Base-by-base conservation (phyloP, 2,797 vertebrate genomes). In the Arctocebus calabarensis region DNA sequence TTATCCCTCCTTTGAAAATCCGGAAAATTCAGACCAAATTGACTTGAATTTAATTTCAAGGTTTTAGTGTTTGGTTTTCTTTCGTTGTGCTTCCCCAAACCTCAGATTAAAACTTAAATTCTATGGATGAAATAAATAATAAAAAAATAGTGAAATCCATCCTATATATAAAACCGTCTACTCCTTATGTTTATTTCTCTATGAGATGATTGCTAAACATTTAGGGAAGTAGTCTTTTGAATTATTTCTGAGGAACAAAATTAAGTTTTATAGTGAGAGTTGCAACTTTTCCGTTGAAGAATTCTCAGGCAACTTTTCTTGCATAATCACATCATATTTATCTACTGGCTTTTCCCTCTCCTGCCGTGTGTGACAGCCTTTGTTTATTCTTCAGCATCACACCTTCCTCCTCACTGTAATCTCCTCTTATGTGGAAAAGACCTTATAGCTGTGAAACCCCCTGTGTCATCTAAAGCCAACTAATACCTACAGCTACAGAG, bases 71-170 rank as follows among this genome's bases (percentile, higher is more conserved):
- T 66, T 73, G 48, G 73, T 75, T 64, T 91, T 85, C 75, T 64
- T 94, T 71, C 25, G 57, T 40, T 10, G 7, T 61, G 16, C 17
- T 75, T 22, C 75, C 29, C 20, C 19, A 92, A 74, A 88, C 45
- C 62, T 22, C 52, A 82, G 40, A 64, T 89, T 84, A 37, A 93
- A 94, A 75, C 34, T 83, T 45, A 90, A 93, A 71, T 82, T 83
- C n/a, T 84, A 20, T 29, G 77, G 22, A 27, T 59, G 61, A 85
- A 40, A 22, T 59, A 20, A 81, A n/a, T 66, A 61, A 71, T 45
- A 43, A 77, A n/a, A 75, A n/a, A 57, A n/a, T 2, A 25, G 22
- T 52, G 10, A 90, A 73, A 71, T 61, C 7, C 37, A 66, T 27
- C 32, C 11, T 34, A 23, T 40, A 48, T 64, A 59, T 19, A 68